Evolutionary conservation across 2,113 vertebrate genomes (phyloP).

Genomic region (Charadrius vociferus): DNA sequence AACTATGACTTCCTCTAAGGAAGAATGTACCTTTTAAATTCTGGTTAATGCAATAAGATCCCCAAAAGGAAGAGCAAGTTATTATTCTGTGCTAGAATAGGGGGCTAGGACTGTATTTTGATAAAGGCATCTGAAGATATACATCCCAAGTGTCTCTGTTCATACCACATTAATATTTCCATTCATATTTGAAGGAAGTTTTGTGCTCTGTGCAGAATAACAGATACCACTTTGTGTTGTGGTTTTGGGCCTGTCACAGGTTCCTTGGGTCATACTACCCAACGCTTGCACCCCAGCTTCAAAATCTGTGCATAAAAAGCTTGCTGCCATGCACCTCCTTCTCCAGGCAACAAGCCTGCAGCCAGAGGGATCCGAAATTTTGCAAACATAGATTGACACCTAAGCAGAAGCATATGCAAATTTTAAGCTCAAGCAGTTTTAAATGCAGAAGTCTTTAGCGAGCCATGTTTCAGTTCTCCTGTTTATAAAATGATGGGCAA

Average conservation of each 20-base stretch:
- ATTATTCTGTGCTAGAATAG: not conserved
- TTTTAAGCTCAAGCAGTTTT: not conserved
- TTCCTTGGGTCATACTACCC: not conserved
- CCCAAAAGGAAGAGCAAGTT: not conserved
- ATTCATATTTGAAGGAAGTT: not conserved
- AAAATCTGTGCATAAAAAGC: not conserved
- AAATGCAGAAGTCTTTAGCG: not conserved
- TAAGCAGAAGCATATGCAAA: not conserved
- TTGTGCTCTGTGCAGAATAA: not conserved
- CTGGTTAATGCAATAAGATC: not conserved
- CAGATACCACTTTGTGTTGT: not conserved
- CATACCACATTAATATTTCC: not conserved
- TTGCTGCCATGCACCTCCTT: not conserved
- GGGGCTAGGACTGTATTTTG: not conserved
- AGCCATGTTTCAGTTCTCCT: not conserved
- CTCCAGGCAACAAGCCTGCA: not conserved
- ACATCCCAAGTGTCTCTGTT: not conserved
- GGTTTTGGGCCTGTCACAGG: not conserved
- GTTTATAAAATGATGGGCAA: not conserved
- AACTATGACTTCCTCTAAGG: not conserved
- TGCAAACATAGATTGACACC: not conserved
- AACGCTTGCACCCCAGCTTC: accelerated
- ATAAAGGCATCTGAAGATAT: not conserved
- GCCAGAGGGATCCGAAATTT: not conserved
- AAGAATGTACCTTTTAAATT: not conserved